phyloP scores from a whole-genome alignment of 1,140 invertebrate genomes.

The Apis cerana region DNA sequence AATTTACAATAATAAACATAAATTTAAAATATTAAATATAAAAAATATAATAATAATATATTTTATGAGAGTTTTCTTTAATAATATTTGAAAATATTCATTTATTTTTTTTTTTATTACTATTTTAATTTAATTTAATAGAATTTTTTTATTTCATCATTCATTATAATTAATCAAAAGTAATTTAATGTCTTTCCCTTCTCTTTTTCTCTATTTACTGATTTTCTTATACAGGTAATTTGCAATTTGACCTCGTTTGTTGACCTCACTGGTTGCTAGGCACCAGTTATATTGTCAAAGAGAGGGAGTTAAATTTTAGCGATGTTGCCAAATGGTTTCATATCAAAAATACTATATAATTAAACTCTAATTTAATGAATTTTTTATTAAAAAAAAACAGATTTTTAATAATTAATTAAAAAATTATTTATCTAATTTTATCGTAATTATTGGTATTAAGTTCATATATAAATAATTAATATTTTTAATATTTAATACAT shows the following conservation, averaged over 20 bases:
- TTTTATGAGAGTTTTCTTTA: not conserved
- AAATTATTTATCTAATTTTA: not conserved
- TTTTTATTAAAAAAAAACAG: not conserved
- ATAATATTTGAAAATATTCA: not conserved
- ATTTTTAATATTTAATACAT: not conserved
- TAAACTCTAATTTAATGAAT: not conserved
- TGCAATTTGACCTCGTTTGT: constrained; percentile 65
- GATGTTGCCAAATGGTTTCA: constrained; percentile 56
- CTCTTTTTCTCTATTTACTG: constrained; percentile 14
- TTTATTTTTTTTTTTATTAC: too few relatives aligned
- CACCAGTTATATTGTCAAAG: constrained; percentile 36
- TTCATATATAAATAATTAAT: not conserved
- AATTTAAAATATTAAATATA: not conserved
- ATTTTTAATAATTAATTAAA: not conserved
- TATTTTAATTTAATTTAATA: too few relatives aligned
- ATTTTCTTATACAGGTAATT: constrained; percentile 44
- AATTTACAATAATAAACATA: not conserved
- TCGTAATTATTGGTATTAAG: not conserved
- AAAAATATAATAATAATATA: not conserved
- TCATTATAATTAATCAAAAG: not conserved
- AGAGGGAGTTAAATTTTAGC: constrained; percentile 53
- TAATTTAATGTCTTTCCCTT: not conserved
- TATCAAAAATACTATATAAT: constrained; percentile 9
- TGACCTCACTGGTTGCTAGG: constrained; percentile 67
- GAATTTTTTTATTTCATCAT: not conserved